Conservation (phyloP, 2,113 vertebrate genomes). For the Helogale parvula region DNA sequence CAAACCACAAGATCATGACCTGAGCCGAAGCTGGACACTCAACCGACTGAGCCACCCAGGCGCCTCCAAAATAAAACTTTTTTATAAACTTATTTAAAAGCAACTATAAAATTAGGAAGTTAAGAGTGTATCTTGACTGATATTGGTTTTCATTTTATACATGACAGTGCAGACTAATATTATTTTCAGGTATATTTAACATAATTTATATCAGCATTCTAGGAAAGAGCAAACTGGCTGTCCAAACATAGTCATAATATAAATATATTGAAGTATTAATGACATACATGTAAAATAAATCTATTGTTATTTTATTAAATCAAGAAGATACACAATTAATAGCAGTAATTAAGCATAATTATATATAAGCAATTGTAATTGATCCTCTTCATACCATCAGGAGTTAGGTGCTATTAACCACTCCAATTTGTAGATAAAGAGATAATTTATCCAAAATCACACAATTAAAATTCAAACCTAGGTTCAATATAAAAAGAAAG, state of each 20-base stretch:
- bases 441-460: neutral
- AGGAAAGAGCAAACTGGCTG: neutral
- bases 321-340: neutral
- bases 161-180: neutral
- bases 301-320: neutral
- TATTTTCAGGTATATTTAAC: neutral
- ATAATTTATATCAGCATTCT: neutral
- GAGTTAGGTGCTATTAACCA: neutral
- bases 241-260: neutral
- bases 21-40: too few species aligned
- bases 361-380: neutral
- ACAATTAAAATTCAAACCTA: neutral
- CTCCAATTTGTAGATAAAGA: neutral
- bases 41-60: too few species aligned
- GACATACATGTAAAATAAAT: neutral
- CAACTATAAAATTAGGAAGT: neutral
- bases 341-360: neutral
- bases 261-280: neutral
- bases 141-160: neutral
- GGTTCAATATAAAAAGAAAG: neutral
- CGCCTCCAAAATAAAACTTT: neutral
- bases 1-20: too few species aligned
- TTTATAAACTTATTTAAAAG: neutral
- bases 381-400: neutral
- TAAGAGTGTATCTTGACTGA: neutral